Conservation (phyloP, 2,888 invertebrate species). For the Melieria crassipennis region DNA sequence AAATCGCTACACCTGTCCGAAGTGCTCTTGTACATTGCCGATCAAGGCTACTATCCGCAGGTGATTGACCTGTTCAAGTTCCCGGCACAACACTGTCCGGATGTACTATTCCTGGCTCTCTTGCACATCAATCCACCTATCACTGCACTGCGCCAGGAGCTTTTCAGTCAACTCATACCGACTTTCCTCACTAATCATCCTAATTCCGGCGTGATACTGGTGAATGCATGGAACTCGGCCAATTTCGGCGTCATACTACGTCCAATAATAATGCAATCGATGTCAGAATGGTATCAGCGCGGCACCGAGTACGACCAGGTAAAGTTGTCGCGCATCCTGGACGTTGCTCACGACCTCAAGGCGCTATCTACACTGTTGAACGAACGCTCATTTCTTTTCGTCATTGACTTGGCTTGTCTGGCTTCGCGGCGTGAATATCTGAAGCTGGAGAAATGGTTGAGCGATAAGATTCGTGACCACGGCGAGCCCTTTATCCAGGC, state of each 20-base stretch:
- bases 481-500: slow-evolving; percentile 90
- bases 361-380: slow-evolving; percentile 92
- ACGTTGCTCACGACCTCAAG: slow-evolving; percentile 94
- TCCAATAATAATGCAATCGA: slow-evolving; percentile 91
- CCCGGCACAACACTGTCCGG: slow-evolving; percentile 93
- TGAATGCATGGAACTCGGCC: slow-evolving; percentile 94
- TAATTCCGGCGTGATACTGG: slow-evolving; percentile 94
- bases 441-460: slow-evolving; percentile 98
- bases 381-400: slow-evolving; percentile 92
- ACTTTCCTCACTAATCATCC: slow-evolving; percentile 95
- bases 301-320: slow-evolving; percentile 91
- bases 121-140: slow-evolving; percentile 87
- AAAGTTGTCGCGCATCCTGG: slow-evolving; percentile 91
- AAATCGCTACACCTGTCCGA: slow-evolving; percentile 92
- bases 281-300: slow-evolving; percentile 96
- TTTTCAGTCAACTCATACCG: slow-evolving; percentile 87
- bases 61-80: slow-evolving; percentile 88
- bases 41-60: slow-evolving; percentile 83
- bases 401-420: slow-evolving; percentile 96
- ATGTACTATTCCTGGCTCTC: slow-evolving; percentile 88
- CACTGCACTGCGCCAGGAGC: slow-evolving; percentile 82
- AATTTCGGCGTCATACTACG: slow-evolving; percentile 75
- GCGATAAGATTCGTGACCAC: slow-evolving; percentile 96
- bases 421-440: slow-evolving; percentile 97
- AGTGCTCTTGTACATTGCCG: slow-evolving; percentile 84